Percentiles rank a stretch among this genome's conserved stretches.
phyloP scores from a whole-genome alignment of 2,888 invertebrate genomes.

The Synanthedon myopaeformis region DNA sequence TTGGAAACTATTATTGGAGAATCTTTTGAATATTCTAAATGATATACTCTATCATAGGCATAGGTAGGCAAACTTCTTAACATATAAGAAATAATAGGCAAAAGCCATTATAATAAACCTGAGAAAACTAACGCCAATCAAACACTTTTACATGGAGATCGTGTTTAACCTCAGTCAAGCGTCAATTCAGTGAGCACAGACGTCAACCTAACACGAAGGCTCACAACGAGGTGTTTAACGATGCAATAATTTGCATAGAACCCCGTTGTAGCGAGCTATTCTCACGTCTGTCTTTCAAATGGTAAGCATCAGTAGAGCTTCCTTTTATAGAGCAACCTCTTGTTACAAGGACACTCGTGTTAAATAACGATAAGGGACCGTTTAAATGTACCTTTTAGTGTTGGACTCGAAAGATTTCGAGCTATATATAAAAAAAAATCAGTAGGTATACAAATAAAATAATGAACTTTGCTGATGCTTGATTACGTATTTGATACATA shows the following conservation, averaged over 20 bases:
- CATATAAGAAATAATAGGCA: background rate
- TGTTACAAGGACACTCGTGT: slow-evolving; percentile 28
- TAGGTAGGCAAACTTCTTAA: too few relatives aligned
- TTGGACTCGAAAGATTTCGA: too few relatives aligned
- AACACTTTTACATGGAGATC: slow-evolving; percentile 47
- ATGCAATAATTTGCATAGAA: slow-evolving; percentile 66
- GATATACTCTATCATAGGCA: too few relatives aligned
- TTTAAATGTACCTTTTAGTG: too few relatives aligned
- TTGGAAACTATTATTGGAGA: too few relatives aligned
- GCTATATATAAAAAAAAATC: too few relatives aligned
- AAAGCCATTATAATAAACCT: slow-evolving; percentile 5
- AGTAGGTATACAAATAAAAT: too few relatives aligned
- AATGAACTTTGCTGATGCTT: too few relatives aligned
- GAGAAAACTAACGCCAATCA: slow-evolving; percentile 55
- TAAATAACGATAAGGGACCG: too few relatives aligned
- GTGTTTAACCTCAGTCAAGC: slow-evolving; percentile 24
- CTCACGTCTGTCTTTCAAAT: slow-evolving; percentile 50
- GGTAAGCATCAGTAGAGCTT: slow-evolving; percentile 17
- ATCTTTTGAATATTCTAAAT: too few relatives aligned
- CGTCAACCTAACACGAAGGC: slow-evolving; percentile 56
- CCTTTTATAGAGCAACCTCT: slow-evolving; percentile 44
- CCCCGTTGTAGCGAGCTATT: slow-evolving; percentile 48
- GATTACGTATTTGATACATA: too few relatives aligned
- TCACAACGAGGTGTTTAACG: slow-evolving; percentile 62
- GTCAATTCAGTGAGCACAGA: slow-evolving; percentile 18